These are phyloP conservation scores for Siniperca chuatsi DNA, from an alignment of 2,113 vertebrate species.

Conservation along the genomic window DNA sequence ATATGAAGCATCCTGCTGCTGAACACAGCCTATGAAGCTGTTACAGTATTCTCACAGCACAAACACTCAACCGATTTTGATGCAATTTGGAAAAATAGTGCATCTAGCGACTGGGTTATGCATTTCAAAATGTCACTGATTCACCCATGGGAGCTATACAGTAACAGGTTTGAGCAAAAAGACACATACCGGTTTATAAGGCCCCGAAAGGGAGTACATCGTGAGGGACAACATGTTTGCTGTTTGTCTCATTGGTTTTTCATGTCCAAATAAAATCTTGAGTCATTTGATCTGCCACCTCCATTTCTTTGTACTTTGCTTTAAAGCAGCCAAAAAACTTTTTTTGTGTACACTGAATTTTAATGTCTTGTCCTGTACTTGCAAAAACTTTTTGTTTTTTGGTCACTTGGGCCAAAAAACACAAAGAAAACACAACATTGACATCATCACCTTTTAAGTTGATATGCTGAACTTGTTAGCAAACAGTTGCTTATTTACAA, in stretches of 20 bases:
- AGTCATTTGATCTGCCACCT: neutral
- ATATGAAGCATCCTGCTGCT: neutral
- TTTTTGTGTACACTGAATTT: neutral
- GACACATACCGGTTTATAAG: neutral
- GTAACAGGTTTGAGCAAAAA: neutral
- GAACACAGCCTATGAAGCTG: neutral
- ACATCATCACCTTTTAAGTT: too few species aligned
- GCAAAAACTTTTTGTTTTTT: neutral
- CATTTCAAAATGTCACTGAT: neutral
- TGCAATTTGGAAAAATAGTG: neutral
- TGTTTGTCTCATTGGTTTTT: neutral
- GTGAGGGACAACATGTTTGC: neutral
- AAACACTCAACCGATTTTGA: neutral
- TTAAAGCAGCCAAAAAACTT: too few species aligned
- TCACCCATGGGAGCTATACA: neutral
- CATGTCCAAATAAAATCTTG: neutral
- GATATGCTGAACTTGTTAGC: neutral
- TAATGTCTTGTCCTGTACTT: neutral
- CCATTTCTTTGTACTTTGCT: neutral
- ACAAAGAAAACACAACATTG: too few species aligned
- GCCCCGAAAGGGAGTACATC: neutral
- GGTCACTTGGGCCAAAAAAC: too few species aligned
- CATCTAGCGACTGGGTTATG: neutral
- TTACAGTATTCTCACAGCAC: neutral
- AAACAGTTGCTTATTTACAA: neutral